These are phyloP conservation scores for Drosophila rhopaloa DNA, from an alignment of 1,140 invertebrate genomes.

Conservation along the genomic window DNA sequence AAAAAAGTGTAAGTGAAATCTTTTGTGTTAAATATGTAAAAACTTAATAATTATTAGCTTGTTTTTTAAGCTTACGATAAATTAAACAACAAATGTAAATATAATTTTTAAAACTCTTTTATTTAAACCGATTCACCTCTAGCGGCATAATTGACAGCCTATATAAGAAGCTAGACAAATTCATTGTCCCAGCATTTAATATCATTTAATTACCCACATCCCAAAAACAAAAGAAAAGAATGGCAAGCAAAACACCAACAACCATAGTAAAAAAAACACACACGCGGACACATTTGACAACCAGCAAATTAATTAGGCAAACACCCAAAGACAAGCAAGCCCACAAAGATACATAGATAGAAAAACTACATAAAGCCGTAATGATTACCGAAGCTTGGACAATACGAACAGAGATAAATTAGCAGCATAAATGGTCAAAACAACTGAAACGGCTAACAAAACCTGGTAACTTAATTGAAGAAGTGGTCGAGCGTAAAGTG, in stretches of 20 bases:
- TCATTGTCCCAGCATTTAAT: conserved; percentile 40
- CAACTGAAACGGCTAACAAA: conserved; percentile 51
- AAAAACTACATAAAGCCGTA: conserved; percentile 41
- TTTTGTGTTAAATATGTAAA: no score
- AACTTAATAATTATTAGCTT: no score
- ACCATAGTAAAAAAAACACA: background rate
- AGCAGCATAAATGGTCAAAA: conserved; percentile 70
- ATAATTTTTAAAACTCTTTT: background rate
- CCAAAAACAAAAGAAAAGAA: conserved; percentile 33
- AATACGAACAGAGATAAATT: conserved; percentile 68
- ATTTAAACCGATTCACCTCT: background rate
- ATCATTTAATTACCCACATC: conserved; percentile 44
- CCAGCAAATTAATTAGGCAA: conserved; percentile 73
- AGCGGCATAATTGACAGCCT: conserved; percentile 14
- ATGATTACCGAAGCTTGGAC: conserved; percentile 27
- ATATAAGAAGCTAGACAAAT: conserved; percentile 6
- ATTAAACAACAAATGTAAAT: no score
- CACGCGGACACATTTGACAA: conserved; percentile 49
- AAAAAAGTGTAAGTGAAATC: no score
- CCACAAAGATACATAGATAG: conserved; percentile 50
- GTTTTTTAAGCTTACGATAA: no score
- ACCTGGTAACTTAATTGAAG: conserved; percentile 70
- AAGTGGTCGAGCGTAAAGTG: conserved; percentile 60
- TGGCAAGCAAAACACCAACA: conserved; percentile 18
- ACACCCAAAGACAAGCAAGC: conserved; percentile 54